Evolutionary conservation across 2,113 vertebrate genomes (phyloP).

Genomic region (Falcunculus frontatus): DNA sequence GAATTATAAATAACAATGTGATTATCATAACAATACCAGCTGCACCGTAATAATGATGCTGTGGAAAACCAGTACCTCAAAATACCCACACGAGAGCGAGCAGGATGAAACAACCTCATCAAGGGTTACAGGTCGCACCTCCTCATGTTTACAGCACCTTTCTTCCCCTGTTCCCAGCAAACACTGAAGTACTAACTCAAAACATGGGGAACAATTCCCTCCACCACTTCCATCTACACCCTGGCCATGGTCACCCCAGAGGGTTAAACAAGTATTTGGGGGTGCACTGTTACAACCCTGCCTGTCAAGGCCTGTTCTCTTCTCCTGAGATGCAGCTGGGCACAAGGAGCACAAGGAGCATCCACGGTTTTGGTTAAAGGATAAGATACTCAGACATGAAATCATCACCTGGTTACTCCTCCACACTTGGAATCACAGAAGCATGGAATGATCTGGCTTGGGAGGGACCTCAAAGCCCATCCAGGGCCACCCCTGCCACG

Average conservation of each 20-base stretch:
- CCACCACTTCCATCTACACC: not conserved
- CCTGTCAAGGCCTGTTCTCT: not conserved
- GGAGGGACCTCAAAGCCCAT: not conserved
- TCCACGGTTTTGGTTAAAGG: not conserved
- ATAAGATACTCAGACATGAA: not conserved
- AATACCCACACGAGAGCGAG: not conserved
- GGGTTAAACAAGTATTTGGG: not conserved
- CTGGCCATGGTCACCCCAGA: accelerated
- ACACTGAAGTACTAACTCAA: not conserved
- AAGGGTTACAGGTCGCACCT: not conserved
- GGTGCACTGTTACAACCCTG: not conserved
- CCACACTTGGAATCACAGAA: not conserved
- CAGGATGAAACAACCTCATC: not conserved
- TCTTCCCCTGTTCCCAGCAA: not conserved
- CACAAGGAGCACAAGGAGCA: not conserved
- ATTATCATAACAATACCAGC: not conserved
- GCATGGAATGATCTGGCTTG: not conserved
- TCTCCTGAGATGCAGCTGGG: not conserved
- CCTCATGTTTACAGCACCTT: not conserved
- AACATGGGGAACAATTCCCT: not conserved
- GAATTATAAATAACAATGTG: not conserved
- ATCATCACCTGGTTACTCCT: not conserved
- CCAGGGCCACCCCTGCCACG: not conserved
- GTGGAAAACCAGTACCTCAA: not conserved
- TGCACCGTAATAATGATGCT: not conserved